Percentiles rank a stretch among this genome's conserved stretches.
These are phyloP conservation scores for Anthophora plumipes DNA, from an alignment of 2,888 invertebrate genomes.

Conservation along the genomic window DNA sequence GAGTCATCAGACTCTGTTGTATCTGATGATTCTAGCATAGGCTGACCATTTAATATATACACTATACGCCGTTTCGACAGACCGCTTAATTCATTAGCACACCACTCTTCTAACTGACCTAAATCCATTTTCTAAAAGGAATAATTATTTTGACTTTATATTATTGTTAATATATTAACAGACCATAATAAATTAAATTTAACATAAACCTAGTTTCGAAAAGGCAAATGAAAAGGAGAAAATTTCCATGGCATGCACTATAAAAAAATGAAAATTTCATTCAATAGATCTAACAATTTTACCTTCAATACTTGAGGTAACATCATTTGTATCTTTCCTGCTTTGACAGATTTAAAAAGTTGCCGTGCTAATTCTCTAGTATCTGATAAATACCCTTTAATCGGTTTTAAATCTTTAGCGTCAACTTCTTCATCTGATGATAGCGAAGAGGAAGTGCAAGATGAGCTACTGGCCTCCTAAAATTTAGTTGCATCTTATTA, in stretches of 20 bases:
- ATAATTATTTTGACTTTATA: not conserved
- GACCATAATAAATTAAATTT: no score
- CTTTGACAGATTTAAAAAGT: conserved; percentile 82
- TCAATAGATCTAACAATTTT: conserved; percentile 2
- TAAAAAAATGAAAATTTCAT: not conserved
- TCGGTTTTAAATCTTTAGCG: conserved; percentile 79
- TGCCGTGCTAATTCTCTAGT: conserved; percentile 80
- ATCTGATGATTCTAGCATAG: conserved; percentile 82
- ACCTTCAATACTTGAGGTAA: conserved; percentile 82
- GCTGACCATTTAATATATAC: conserved; percentile 79
- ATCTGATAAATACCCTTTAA: conserved; percentile 81
- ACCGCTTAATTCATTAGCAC: conserved; percentile 81
- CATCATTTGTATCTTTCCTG: conserved; percentile 83
- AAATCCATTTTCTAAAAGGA: conserved; percentile 78
- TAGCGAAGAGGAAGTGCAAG: conserved; percentile 84
- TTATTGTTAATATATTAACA: no score
- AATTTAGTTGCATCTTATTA: conserved; percentile 6
- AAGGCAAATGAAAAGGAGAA: no score
- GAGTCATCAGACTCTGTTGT: conserved; percentile 81
- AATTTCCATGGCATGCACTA: not conserved
- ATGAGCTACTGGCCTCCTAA: conserved; percentile 65
- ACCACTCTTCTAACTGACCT: conserved; percentile 80
- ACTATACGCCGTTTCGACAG: conserved; percentile 82
- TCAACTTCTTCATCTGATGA: conserved; percentile 81
- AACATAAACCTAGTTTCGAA: no score